Conservation (phyloP, 2,797 vertebrate species). For the Xenopus petersii region DNA sequence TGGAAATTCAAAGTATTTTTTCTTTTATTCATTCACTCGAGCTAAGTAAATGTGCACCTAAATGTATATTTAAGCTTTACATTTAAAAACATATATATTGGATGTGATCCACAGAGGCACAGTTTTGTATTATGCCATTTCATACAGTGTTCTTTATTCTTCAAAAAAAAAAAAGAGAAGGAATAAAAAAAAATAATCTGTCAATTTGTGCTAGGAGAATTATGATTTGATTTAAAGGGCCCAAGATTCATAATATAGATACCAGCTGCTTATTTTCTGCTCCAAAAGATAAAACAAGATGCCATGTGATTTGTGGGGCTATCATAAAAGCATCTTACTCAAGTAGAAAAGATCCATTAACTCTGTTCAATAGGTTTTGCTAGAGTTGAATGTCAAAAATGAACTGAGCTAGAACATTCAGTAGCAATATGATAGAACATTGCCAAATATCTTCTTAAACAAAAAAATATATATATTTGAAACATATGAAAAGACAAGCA, state of each 20-base stretch:
- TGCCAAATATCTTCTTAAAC: too few relatives aligned
- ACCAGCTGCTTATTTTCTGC: conserved; percentile 26
- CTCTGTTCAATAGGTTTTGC: conserved; percentile 27
- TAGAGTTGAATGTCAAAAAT: conserved; percentile 32
- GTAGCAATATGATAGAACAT: conserved; percentile 1
- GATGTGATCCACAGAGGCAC: too few relatives aligned
- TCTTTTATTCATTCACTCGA: too few relatives aligned
- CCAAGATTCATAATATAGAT: conserved; percentile 33
- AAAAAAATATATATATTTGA: neutral
- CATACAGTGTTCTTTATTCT: too few relatives aligned
- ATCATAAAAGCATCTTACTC: conserved; percentile 40
- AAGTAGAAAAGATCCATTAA: conserved; percentile 40
- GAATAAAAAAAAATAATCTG: conserved; percentile 19
- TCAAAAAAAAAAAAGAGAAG: too few relatives aligned
- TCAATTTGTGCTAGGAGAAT: conserved; percentile 16
- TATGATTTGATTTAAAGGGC: conserved; percentile 17
- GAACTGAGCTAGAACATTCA: conserved; percentile 17
- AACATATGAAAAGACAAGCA: too few relatives aligned
- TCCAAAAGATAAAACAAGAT: conserved; percentile 33
- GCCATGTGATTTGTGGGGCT: conserved; percentile 22
- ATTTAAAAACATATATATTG: too few relatives aligned
- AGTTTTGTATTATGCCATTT: too few relatives aligned
- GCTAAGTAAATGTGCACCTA: too few relatives aligned
- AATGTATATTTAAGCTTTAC: too few relatives aligned
- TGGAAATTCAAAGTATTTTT: too few relatives aligned